These are phyloP conservation scores for Lethenteron reissneri DNA, from an alignment of 2,113 vertebrate genomes.

Conservation along the genomic window DNA sequence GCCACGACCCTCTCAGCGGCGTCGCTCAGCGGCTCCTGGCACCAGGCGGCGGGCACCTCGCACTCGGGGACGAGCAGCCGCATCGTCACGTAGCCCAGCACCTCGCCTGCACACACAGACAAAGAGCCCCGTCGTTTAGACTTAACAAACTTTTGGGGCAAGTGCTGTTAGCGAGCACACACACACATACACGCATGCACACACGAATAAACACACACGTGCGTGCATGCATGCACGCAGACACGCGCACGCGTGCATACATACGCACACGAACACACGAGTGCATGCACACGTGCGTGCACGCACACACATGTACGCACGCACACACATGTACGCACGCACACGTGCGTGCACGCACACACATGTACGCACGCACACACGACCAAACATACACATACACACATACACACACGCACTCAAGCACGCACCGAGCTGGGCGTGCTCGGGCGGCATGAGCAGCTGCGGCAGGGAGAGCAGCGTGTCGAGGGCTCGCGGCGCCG, in stretches of 20 bases:
- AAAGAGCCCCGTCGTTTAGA: background rate
- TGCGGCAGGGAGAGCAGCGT: slow-evolving; percentile 49
- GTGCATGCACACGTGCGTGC: background rate
- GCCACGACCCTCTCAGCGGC: slow-evolving; percentile 44
- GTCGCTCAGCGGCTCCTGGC: slow-evolving; percentile 47
- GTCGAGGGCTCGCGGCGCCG: slow-evolving; percentile 45
- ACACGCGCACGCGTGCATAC: background rate
- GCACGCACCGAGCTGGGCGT: slow-evolving; percentile 34
- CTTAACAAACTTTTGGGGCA: no score
- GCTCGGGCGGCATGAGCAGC: slow-evolving; percentile 50
- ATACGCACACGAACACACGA: background rate
- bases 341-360: background rate
- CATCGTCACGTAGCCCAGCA: slow-evolving; percentile 68
- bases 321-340: background rate
- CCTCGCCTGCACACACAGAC: slow-evolving; percentile 27
- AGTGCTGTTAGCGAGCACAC: no score
- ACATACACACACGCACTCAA: no score
- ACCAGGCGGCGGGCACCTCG: slow-evolving; percentile 56
- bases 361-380: no score
- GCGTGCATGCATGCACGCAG: background rate
- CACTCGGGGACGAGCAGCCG: slow-evolving; percentile 75
- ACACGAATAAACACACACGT: background rate
- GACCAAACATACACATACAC: no score
- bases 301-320: background rate
- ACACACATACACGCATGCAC: background rate